These are phyloP conservation scores for Oceanites oceanicus DNA, from an alignment of 2,113 vertebrate genomes.

Conservation along the genomic window DNA sequence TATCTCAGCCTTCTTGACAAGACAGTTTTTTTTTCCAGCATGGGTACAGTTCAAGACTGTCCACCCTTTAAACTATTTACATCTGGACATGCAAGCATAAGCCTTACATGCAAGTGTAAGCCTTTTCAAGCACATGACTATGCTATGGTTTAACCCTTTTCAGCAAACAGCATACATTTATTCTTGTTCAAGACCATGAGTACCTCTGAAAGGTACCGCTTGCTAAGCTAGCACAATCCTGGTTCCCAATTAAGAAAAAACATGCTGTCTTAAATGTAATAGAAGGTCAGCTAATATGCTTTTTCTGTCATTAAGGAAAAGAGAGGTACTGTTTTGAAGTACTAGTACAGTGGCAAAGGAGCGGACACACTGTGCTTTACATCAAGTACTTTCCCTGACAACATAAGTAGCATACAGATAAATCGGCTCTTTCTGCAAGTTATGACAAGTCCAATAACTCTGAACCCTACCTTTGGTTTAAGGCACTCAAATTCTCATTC, in stretches of 20 bases:
- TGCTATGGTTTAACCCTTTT: not conserved
- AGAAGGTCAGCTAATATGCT: not conserved
- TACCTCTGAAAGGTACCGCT: not conserved
- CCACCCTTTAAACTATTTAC: not conserved
- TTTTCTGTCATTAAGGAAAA: not conserved
- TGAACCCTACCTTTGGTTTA: not conserved
- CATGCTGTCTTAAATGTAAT: not conserved
- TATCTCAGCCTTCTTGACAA: not conserved
- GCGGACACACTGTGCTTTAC: not conserved
- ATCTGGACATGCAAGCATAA: not conserved
- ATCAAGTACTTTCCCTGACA: not conserved
- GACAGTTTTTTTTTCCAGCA: not conserved
- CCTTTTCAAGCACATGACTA: not conserved
- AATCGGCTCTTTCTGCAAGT: slow-evolving; percentile 3
- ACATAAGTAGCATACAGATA: not conserved
- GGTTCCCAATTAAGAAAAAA: not conserved
- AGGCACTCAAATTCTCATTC: not conserved
- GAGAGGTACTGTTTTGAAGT: not conserved
- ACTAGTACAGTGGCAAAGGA: not conserved
- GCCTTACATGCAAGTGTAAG: not conserved
- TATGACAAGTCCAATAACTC: not conserved
- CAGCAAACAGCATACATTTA: not conserved
- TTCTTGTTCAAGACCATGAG: not conserved
- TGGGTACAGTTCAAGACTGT: not conserved
- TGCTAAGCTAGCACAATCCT: not conserved